Evolutionary conservation across 2,888 invertebrate genomes (phyloP).

Genomic region (Apoderus coryli): DNA sequence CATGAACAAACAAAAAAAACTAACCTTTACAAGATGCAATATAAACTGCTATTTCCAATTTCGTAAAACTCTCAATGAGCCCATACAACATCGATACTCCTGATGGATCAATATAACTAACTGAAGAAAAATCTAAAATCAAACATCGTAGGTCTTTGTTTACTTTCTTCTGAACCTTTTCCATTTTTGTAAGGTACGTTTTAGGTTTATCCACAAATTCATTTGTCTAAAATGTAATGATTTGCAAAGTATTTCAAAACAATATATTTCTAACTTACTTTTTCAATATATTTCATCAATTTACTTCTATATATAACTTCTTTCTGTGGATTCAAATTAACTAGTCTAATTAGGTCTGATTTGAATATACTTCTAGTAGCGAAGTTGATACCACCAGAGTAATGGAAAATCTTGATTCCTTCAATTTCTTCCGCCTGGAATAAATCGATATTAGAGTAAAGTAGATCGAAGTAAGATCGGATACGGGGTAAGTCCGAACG

Average conservation of each 20-base stretch:
- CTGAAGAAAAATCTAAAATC: slow-evolving; percentile 47
- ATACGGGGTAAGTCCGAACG: too few species aligned
- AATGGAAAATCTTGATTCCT: slow-evolving; percentile 52
- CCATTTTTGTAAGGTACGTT: slow-evolving; percentile 14
- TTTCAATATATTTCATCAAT: slow-evolving; percentile 25
- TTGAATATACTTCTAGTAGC: slow-evolving; percentile 45
- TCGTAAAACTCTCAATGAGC: slow-evolving; percentile 37
- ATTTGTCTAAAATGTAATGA: background rate
- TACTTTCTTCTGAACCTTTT: slow-evolving; percentile 22
- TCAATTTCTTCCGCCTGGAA: slow-evolving; percentile 44
- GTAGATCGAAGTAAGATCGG: too few species aligned
- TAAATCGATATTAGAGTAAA: slow-evolving; percentile 6
- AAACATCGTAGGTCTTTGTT: slow-evolving; percentile 26
- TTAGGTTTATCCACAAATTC: too few species aligned
- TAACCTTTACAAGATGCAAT: slow-evolving; percentile 31
- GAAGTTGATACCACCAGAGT: slow-evolving; percentile 52
- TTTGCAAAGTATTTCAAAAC: background rate
- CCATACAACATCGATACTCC: slow-evolving; percentile 42
- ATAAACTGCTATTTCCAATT: slow-evolving; percentile 38
- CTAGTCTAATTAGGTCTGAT: slow-evolving; percentile 35
- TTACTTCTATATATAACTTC: slow-evolving; percentile 32
- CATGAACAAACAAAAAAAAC: slow-evolving; percentile 3
- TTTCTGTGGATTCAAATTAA: slow-evolving; percentile 36
- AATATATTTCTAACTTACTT: slow-evolving; percentile 14
- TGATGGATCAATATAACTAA: slow-evolving; percentile 49